Conservation (phyloP, 2,113 vertebrate genomes). For the Philantomba maxwellii region DNA sequence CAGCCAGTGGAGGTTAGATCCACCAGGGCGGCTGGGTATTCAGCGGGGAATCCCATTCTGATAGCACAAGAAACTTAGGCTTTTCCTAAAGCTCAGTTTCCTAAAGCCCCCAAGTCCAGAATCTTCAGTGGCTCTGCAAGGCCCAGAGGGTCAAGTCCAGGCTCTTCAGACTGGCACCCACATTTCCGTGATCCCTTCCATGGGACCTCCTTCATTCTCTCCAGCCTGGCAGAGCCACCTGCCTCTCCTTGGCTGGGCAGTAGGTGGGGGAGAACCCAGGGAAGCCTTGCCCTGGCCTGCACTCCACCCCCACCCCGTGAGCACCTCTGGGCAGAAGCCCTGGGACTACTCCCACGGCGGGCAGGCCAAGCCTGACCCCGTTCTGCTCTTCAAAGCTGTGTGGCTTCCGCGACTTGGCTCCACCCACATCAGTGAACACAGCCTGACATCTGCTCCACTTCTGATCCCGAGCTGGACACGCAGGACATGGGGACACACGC, state of each 20-base stretch:
- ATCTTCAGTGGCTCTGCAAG: not conserved
- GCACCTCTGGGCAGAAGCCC: not conserved
- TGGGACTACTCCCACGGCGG: not conserved
- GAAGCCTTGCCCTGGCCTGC: not conserved
- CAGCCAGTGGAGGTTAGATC: not conserved
- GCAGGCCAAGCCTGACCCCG: not conserved
- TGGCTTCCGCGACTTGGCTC: not conserved
- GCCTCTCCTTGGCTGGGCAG: not conserved
- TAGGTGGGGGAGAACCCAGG: not conserved
- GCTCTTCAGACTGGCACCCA: not conserved
- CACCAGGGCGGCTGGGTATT: not conserved
- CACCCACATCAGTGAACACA: not conserved
- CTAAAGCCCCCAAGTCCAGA: not conserved
- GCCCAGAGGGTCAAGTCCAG: not conserved
- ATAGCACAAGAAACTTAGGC: not conserved
- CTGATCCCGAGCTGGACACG: not conserved
- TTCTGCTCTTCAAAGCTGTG: not conserved
- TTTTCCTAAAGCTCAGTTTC: not conserved
- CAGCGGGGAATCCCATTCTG: not conserved
- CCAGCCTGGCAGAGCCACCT: not conserved
- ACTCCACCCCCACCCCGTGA: not conserved
- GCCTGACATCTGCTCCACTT: not conserved
- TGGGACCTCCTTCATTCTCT: not conserved
- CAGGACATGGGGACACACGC: not conserved
- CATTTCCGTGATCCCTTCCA: not conserved